Percentiles rank a stretch among this genome's conserved stretches.
phyloP scores from a whole-genome alignment of 2,888 invertebrate species.

The Papilio gigon region DNA sequence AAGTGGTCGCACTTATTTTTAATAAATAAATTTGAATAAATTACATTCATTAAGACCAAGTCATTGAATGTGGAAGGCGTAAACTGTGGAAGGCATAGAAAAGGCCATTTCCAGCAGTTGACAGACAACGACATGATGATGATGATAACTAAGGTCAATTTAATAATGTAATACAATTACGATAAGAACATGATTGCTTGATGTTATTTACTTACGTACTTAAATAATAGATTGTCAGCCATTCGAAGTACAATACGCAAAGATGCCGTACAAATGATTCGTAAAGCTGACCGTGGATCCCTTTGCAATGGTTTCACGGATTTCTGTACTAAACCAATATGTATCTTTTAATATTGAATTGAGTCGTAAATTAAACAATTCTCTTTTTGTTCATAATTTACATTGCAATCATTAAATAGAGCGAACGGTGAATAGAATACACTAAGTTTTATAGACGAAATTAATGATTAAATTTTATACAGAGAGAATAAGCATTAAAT shows the following conservation, averaged over 20 bases:
- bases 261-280: constrained; percentile 21
- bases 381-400: too few relatives aligned
- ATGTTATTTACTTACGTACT: neutral
- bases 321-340: constrained; percentile 4
- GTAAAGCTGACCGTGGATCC: constrained; percentile 6
- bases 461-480: neutral
- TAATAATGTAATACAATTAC: neutral
- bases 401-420: too few relatives aligned
- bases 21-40: neutral
- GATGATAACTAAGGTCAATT: too few relatives aligned
- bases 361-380: too few relatives aligned
- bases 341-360: too few relatives aligned
- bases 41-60: too few relatives aligned
- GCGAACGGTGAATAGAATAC: too few relatives aligned
- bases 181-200: neutral
- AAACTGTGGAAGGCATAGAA: too few relatives aligned
- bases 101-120: too few relatives aligned
- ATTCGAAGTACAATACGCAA: neutral
- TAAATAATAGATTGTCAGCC: neutral
- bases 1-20: neutral
- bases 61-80: too few relatives aligned
- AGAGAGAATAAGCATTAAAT: neutral
- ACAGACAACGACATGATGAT: too few relatives aligned
- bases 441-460: neutral
- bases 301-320: constrained; percentile 32